phyloP scores from a whole-genome alignment of 2,797 vertebrate species.

The Notolabrus celidotus region DNA sequence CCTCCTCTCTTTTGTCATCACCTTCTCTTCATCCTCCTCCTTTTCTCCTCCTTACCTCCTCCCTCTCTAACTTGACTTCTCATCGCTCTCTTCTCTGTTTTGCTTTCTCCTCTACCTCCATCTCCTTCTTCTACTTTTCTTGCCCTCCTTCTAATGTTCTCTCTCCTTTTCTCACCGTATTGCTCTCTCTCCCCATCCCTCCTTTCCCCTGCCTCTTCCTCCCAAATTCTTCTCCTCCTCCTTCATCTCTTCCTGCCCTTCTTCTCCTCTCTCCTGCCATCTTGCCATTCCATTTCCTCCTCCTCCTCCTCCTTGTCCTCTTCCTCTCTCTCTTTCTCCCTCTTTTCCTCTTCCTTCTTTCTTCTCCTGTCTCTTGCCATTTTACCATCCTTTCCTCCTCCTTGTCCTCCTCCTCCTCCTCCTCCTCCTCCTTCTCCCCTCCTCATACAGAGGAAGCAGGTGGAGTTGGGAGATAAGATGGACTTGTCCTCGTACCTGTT shows the following conservation, averaged over 20 bases:
- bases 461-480: conserved; percentile 86
- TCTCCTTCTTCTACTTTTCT: too few species aligned
- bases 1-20: neutral
- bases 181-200: too few species aligned
- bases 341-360: neutral
- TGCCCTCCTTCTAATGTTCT: too few species aligned
- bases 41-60: too few species aligned
- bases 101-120: neutral
- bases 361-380: neutral
- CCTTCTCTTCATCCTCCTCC: neutral
- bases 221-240: neutral
- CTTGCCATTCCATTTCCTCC: neutral
- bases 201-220: too few species aligned
- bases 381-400: neutral
- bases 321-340: neutral
- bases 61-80: too few species aligned
- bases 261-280: neutral
- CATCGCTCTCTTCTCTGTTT: neutral
- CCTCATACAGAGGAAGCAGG: conserved; percentile 78
- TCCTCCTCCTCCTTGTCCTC: neutral
- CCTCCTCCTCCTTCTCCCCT: too few species aligned
- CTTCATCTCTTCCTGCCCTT: neutral
- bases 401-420: too few species aligned
- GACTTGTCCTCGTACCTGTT: conserved; percentile 89
- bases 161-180: too few species aligned